Evolutionary conservation across 2,113 vertebrate genomes (phyloP), one percentile per base, ranked within the genome.

Genomic region (Loxodonta africana): DNA sequence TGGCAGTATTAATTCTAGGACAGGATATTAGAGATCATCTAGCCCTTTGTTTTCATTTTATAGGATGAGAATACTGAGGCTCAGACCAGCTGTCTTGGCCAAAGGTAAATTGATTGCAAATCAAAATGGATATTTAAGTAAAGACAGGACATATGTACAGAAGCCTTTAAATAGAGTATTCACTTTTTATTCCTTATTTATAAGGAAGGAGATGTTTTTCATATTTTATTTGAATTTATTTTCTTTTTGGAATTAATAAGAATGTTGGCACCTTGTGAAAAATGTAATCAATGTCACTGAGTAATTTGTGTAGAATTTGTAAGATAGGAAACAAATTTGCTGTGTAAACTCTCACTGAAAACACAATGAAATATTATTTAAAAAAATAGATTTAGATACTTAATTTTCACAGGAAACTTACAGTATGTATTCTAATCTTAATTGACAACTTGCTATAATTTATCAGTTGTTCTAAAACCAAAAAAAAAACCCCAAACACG

Each of bases 81-180:
- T 41, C 41, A 83, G 21, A 81, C 30, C 48, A 17, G 8, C 44
- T 90, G 1, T 73, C 33, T 73, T 80, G 23, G 23, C 63, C n/a
- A 90, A 80, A 92, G 65, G 20, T 9, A 88, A 92, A 60, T 46
- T 46, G 69, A 60, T 37, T 92, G 4, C 15, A 88, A 88, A 41
- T 88, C 18, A 83, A 95, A 88, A 80, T 88, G 57, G n/a, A 26
- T 67, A 74, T 80, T 95, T 74, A 81, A 85, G 26, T 46, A 69
- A 85, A 76, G 41, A 65, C 2, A 94, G 10, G 44, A 14, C 78
- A 17, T 30, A 48, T 23, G 33, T 30, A 71, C 57, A 65, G 15
- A 62, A 85, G 17, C 7, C 7, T 74, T 74, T 57, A 83, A 84
- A 0, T 89, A 84, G 3, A 48, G 7, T 69, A 3, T 69, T 33